phyloP scores from a whole-genome alignment of 2,888 invertebrate species.

The Troides aeacus region DNA sequence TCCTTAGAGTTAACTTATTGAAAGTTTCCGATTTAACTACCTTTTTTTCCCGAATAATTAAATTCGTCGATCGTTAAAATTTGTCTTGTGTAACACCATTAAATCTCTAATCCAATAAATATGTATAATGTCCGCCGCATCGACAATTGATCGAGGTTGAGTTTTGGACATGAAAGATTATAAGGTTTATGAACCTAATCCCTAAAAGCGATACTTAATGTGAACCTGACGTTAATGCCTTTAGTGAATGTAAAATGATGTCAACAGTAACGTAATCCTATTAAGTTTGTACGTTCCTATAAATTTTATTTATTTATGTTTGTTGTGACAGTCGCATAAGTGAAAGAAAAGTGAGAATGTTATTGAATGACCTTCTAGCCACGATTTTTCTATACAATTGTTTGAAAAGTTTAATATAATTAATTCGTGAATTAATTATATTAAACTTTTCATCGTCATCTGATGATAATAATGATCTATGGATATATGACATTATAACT shows the following conservation, averaged over 20 bases:
- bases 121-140: constrained; percentile 12
- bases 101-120: constrained; percentile 28
- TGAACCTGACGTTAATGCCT: constrained; percentile 38
- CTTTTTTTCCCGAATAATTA: not conserved
- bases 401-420: too few species aligned
- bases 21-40: too few species aligned
- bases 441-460: too few species aligned
- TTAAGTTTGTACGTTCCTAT: constrained; percentile 19
- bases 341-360: constrained; percentile 8
- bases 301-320: constrained; percentile 25
- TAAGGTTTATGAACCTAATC: constrained; percentile 30
- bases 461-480: too few species aligned
- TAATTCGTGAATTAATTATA: too few species aligned
- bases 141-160: constrained; percentile 22
- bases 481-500: too few species aligned
- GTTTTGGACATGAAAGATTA: constrained; percentile 33
- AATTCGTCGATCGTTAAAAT: constrained; percentile 6
- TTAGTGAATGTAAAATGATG: constrained; percentile 31
- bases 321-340: constrained; percentile 21
- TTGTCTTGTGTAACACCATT: constrained; percentile 10
- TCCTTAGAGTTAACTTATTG: too few species aligned
- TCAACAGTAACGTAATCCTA: constrained; percentile 33
- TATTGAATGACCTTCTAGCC: not conserved
- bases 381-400: too few species aligned
- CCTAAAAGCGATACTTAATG: constrained; percentile 40